Evolutionary conservation across 2,797 vertebrate species (phyloP), one percentile per base, ranked within the genome.

Genomic region (Alfaro cultratus): DNA sequence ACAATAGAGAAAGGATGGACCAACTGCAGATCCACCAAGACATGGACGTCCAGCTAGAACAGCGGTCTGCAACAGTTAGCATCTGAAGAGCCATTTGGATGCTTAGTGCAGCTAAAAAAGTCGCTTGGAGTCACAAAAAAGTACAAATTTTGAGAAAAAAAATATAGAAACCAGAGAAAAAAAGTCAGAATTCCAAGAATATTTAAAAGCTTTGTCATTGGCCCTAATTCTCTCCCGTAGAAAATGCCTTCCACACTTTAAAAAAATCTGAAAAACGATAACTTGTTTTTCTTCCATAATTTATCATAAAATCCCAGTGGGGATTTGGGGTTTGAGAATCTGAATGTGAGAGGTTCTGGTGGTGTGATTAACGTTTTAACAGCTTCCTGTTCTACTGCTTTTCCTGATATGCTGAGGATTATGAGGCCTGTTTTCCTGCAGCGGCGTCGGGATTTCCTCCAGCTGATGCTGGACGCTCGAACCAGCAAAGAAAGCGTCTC

Each of bases 361-460:
- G 29, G 29, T 8, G 2, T 16, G 5, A 34, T 15, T 47, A 5
- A 29, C n/a, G 5, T 60, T 60, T 1, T 57, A 29, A 13, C 18
- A 0, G 0, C 8, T 53, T 74, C 36, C 9, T 46, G 18, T n/a
- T 74, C 10, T 10, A 3, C 36, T 23, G 7, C 1, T 34, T 0
- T 76, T 64, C 80, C 11, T 34, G 43, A 55, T 10, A 43, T 15
- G 4, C 34, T n/a, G 4, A 16, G 1, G 23, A 77, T 51, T 23
- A 12, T 49, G 15, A 26, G 4, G 8, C 2, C 4, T 23, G 71
- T 77, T 77, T 79, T 55, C 41, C 3, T 0, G 15, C 76, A 99
- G 98, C 96, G 97, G 34, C 96, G 96, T 18, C 91, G 94, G 73
- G 98, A 99, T 89, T 98, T 99, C 89, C 97, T 99, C 16, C 98